Conservation (phyloP, 1,140 invertebrate genomes). For the Drosophila hydei region DNA sequence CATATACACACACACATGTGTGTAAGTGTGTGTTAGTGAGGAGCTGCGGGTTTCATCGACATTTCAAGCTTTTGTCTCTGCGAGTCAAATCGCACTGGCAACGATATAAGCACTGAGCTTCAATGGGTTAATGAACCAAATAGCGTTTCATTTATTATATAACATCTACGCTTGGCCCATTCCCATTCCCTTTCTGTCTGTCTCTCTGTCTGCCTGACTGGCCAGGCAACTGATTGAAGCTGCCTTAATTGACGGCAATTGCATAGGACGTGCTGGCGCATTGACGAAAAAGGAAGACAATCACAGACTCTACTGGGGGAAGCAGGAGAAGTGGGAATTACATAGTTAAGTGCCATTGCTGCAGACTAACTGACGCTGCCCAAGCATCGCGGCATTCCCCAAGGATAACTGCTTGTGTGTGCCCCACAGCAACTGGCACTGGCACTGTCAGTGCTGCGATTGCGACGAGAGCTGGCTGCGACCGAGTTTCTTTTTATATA, state of each 20-base stretch:
- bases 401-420: constrained; percentile 37
- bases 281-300: constrained; percentile 23
- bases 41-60: constrained; percentile 28
- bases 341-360: constrained; percentile 17
- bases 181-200: not conserved
- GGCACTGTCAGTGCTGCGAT: constrained; percentile 11
- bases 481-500: constrained; percentile 16
- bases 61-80: constrained; percentile 41
- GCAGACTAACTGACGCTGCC: constrained; percentile 47
- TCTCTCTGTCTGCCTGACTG: not conserved
- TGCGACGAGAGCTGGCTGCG: constrained; percentile 5
- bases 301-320: constrained; percentile 17
- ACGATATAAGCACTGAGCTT: constrained; percentile 38
- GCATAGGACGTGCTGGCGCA: constrained; percentile 59
- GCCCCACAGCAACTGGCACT: not conserved
- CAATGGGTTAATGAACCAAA: constrained; percentile 58
- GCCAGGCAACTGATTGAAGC: constrained; percentile 6
- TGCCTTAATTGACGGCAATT: constrained; percentile 56
- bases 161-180: not conserved
- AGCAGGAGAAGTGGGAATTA: constrained; percentile 8
- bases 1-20: constrained; percentile 2
- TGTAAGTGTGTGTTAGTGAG: not conserved
- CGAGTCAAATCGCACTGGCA: constrained; percentile 34
- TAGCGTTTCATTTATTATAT: constrained; percentile 44
- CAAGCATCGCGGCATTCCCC: constrained; percentile 36